Conservation (phyloP, 2,113 vertebrate species). For the Fukomys damarensis region DNA sequence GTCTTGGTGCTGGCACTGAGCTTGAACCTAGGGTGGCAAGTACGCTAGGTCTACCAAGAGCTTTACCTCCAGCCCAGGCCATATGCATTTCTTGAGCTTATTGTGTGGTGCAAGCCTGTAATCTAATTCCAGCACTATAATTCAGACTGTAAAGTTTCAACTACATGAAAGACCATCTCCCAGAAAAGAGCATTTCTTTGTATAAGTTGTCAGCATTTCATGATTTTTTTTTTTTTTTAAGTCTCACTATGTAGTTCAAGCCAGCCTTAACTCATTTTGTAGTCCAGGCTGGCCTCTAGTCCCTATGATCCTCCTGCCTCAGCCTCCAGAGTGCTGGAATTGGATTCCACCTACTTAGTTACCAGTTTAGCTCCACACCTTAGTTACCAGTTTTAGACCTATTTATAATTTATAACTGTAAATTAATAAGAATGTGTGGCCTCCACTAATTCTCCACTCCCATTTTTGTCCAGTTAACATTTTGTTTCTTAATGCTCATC, state of each 20-base stretch:
- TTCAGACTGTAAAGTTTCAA: background rate
- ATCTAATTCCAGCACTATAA: background rate
- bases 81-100: background rate
- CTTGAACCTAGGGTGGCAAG: background rate
- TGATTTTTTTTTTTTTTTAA: background rate
- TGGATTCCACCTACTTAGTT: background rate
- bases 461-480: background rate
- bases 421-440: background rate
- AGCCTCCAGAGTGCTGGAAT: background rate
- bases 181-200: background rate
- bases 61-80: background rate
- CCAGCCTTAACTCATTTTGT: background rate
- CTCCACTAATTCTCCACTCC: background rate
- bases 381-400: background rate
- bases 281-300: background rate
- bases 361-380: too few relatives aligned
- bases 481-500: background rate
- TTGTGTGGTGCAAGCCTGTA: background rate
- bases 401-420: background rate
- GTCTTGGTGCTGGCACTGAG: background rate
- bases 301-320: background rate
- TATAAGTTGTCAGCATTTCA: slow-evolving; percentile 12
- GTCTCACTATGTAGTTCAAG: background rate
- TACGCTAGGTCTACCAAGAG: background rate
- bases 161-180: background rate